Conservation (phyloP, 2,113 vertebrate genomes). For the Rhizomys pruinosus region DNA sequence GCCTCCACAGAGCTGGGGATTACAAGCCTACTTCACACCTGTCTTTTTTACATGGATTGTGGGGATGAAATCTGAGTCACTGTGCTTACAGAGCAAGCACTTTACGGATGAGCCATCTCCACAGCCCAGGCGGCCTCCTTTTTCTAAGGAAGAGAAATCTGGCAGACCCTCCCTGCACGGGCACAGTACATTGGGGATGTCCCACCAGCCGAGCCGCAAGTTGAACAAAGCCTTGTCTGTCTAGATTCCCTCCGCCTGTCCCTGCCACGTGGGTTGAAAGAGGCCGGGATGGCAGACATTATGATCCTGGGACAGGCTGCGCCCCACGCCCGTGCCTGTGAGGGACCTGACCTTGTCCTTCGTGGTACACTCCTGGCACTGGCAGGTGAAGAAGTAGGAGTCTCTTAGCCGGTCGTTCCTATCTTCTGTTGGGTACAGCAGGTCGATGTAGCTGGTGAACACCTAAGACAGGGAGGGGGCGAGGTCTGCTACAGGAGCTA, state of each 20-base stretch:
- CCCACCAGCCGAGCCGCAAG: neutral
- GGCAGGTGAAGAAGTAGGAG: conserved; percentile 94
- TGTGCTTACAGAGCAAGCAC: too few relatives aligned
- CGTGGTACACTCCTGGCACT: conserved; percentile 92
- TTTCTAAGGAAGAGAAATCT: neutral
- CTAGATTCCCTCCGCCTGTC: neutral
- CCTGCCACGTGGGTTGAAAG: neutral
- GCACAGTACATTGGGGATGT: neutral
- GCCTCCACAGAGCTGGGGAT: neutral
- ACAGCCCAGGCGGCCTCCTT: neutral
- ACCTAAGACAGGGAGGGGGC: conserved; percentile 82
- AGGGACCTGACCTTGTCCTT: conserved; percentile 88
- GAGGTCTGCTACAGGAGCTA: fast-evolving
- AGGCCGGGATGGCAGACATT: fast-evolving
- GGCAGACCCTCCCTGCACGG: neutral
- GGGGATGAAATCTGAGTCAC: neutral
- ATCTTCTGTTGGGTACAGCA: conserved; percentile 96
- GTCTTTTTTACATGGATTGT: neutral
- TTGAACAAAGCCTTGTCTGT: neutral
- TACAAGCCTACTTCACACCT: too few relatives aligned
- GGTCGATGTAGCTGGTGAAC: conserved; percentile 97
- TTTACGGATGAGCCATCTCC: neutral
- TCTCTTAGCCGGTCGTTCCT: conserved; percentile 93
- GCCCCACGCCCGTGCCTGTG: fast-evolving
- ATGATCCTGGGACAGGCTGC: fast-evolving